phyloP scores from a whole-genome alignment of 2,113 vertebrate species.

The Actenoides lindsayi region DNA sequence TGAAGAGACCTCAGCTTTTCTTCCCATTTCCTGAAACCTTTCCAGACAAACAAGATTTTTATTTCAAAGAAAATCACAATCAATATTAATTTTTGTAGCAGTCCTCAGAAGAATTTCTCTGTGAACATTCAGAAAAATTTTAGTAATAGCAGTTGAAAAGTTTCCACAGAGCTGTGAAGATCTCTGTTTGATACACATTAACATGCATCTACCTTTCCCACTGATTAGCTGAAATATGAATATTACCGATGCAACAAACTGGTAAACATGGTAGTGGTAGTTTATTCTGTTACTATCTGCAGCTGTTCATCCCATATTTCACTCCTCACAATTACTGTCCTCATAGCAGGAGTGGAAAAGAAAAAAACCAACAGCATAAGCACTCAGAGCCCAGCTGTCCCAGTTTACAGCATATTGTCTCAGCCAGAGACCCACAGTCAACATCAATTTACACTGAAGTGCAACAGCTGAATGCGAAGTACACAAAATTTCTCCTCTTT shows the following conservation, averaged over 20 bases:
- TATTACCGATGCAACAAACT: background rate
- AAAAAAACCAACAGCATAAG: background rate
- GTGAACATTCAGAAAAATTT: background rate
- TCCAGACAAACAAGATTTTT: background rate
- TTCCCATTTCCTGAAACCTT: background rate
- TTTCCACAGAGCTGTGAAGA: background rate
- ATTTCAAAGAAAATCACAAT: background rate
- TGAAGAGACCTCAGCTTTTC: background rate
- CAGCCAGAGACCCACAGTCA: background rate
- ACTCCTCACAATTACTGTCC: background rate
- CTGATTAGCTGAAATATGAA: background rate
- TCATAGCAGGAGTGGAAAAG: background rate
- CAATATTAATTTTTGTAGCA: background rate
- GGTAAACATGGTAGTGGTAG: background rate
- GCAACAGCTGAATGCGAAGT: background rate
- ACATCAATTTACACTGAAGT: background rate
- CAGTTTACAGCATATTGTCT: background rate
- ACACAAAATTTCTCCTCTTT: background rate
- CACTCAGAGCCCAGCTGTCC: background rate
- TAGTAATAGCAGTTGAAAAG: background rate
- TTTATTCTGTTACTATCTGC: background rate
- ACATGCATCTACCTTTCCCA: background rate
- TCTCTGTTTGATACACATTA: background rate
- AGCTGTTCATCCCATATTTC: background rate
- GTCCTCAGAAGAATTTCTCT: background rate